Evolutionary conservation across 2,113 vertebrate genomes (phyloP).

Genomic region (Odontophorus gujanensis): DNA sequence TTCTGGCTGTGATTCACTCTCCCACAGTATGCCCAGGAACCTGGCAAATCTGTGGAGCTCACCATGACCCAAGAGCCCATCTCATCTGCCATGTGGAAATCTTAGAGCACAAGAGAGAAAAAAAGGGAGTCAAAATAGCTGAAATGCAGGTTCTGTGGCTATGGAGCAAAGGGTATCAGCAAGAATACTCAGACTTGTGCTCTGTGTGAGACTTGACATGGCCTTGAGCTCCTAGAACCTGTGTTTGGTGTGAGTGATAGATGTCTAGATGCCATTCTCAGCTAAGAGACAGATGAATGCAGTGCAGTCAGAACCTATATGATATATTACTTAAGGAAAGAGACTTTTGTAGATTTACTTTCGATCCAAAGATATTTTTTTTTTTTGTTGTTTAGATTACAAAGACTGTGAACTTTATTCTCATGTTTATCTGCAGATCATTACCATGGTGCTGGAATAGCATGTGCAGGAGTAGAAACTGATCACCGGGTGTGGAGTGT

Average conservation of each 20-base stretch:
- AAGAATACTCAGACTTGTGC: not conserved
- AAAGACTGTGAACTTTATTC: constrained; percentile 7
- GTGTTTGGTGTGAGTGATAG: not conserved
- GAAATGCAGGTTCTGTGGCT: not conserved
- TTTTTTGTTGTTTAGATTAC: not conserved
- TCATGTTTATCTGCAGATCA: constrained; percentile 32
- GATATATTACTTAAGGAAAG: constrained; percentile 1
- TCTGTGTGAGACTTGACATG: not conserved
- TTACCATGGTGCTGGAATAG: not conserved
- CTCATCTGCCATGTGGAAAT: not conserved
- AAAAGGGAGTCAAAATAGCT: not conserved
- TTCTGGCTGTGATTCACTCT: not conserved
- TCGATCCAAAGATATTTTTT: not conserved
- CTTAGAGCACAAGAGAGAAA: not conserved
- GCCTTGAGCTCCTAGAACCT: not conserved
- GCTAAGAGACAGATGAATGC: constrained; percentile 16
- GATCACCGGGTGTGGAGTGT: not conserved
- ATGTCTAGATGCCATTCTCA: not conserved
- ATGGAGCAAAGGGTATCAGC: not conserved
- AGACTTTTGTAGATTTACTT: constrained; percentile 47
- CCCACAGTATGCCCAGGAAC: not conserved
- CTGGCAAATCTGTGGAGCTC: not conserved
- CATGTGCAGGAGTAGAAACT: not conserved
- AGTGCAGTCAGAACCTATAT: not conserved
- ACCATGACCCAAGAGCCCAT: not conserved